These are phyloP conservation scores for Morus bassanus DNA, from an alignment of 2,797 vertebrate genomes.

Conservation along the genomic window DNA sequence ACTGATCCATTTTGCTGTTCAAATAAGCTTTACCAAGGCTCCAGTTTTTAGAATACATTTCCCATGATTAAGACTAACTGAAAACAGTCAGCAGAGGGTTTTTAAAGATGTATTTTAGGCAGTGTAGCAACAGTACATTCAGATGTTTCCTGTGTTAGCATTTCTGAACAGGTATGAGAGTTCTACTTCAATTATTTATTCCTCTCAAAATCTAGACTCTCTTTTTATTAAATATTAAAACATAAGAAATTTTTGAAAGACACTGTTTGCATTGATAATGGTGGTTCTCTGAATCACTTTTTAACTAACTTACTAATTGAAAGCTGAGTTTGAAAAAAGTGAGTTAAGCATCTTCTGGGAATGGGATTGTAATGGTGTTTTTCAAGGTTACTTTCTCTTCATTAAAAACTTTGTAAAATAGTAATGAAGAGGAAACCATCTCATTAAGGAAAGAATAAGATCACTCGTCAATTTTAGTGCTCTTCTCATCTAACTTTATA, in stretches of 20 bases:
- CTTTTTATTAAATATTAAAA: conserved; percentile 68
- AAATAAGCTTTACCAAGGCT: conserved; percentile 38
- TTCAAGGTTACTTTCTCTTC: conserved; percentile 79
- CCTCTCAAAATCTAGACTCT: conserved; percentile 45
- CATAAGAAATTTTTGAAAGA: conserved; percentile 39
- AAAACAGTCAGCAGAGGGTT: conserved; percentile 11
- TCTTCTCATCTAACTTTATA: conserved; percentile 52
- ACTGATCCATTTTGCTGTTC: conserved; percentile 30
- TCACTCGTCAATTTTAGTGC: conserved; percentile 43
- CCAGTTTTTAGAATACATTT: background rate
- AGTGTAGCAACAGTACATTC: background rate
- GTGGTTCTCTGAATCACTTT: conserved; percentile 66
- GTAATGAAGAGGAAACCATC: conserved; percentile 72
- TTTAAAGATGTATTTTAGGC: conserved; percentile 30
- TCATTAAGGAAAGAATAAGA: conserved; percentile 73
- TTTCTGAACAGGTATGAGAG: conserved; percentile 53
- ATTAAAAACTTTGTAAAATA: conserved; percentile 77
- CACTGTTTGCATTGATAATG: conserved; percentile 71
- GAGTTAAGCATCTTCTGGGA: conserved; percentile 70
- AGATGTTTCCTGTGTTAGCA: conserved; percentile 24
- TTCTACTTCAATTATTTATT: conserved; percentile 54
- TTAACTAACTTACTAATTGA: conserved; percentile 68
- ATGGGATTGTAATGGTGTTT: conserved; percentile 66
- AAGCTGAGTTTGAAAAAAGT: conserved; percentile 62
- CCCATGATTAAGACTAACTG: background rate